Evolutionary conservation across 1,140 invertebrate genomes (phyloP).

Genomic region (Diabrotica undecimpunctata): DNA sequence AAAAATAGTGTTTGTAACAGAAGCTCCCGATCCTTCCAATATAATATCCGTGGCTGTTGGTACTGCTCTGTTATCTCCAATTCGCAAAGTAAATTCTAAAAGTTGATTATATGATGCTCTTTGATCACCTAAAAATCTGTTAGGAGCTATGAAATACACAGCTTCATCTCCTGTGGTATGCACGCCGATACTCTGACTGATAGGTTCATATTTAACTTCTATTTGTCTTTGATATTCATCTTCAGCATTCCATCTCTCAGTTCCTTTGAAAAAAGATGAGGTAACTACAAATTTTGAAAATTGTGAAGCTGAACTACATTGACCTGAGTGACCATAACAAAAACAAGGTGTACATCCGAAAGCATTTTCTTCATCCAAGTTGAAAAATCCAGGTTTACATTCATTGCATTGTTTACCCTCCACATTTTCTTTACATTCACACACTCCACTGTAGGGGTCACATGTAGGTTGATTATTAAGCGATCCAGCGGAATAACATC

Average conservation of each 20-base stretch:
- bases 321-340: constrained; percentile 95
- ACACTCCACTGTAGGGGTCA: constrained; percentile 74
- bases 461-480: constrained; percentile 78
- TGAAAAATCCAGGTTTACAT: constrained; percentile 96
- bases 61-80: constrained; percentile 70
- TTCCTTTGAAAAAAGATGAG: constrained; percentile 75
- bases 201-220: constrained; percentile 66
- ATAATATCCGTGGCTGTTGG: constrained; percentile 79
- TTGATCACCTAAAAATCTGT: constrained; percentile 90
- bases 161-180: constrained; percentile 67
- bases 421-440: constrained; percentile 90
- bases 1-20: constrained; percentile 81
- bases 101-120: constrained; percentile 92
- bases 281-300: constrained; percentile 72
- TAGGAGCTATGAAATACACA: constrained; percentile 86
- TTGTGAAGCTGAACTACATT: constrained; percentile 80
- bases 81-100: constrained; percentile 81
- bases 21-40: constrained; percentile 74
- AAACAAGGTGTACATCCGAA: constrained; percentile 99
- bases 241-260: constrained; percentile 80
- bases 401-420: constrained; percentile 89
- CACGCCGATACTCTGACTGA: constrained; percentile 76
- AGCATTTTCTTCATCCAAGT: constrained; percentile 81
- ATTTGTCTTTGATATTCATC: constrained; percentile 58
- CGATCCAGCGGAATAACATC: constrained; percentile 80